A percentile compares a stretch with the other conserved stretches of the same genome.
Conservation (phyloP, 2,797 vertebrate genomes). For the Ammospiza maritima region DNA sequence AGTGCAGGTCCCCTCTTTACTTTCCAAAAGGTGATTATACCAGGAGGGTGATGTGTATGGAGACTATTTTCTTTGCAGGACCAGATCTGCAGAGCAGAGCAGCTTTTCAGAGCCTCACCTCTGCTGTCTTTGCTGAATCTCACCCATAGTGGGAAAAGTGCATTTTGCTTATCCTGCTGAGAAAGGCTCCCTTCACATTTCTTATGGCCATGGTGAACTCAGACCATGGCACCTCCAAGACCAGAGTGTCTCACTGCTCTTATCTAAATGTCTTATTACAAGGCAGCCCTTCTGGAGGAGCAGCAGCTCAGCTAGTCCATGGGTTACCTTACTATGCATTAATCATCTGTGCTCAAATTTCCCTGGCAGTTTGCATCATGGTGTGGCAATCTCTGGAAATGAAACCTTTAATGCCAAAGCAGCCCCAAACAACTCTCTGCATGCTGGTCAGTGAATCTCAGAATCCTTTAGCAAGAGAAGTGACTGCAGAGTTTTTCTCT, state of each 20-base stretch:
- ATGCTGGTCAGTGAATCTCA: not conserved
- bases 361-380: not conserved
- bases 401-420: not conserved
- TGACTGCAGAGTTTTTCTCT: not conserved
- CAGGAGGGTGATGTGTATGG: not conserved
- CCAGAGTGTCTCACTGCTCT: not conserved
- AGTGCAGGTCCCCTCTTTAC: not conserved
- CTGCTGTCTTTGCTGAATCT: fast-evolving
- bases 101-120: not conserved
- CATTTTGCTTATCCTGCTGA: not conserved
- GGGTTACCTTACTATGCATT: not conserved
- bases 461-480: not conserved
- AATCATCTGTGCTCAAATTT: not conserved
- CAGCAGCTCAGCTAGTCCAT: not conserved
- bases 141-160: not conserved
- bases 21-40: not conserved
- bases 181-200: not conserved
- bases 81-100: not conserved
- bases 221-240: not conserved
- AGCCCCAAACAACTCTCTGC: not conserved
- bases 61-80: not conserved
- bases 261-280: not conserved
- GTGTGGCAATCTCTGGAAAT: not conserved
- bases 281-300: not conserved
- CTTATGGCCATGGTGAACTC: not conserved